Base-by-base conservation (phyloP, 2,113 vertebrate species). In the Pterophyllum scalare region DNA sequence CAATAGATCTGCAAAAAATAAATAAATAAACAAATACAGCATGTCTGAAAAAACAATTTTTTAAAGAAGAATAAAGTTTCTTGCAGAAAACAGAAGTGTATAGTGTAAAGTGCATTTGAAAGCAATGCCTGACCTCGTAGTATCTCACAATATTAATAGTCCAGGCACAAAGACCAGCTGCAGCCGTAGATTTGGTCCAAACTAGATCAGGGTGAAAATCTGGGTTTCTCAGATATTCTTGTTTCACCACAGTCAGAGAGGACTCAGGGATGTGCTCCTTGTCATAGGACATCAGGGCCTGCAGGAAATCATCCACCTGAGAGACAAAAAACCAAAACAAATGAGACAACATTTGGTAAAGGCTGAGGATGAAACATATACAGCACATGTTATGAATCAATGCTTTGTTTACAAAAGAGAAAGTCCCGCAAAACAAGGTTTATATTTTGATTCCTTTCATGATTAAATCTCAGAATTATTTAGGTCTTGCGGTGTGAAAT, bases 241-340 rank as follows among this genome's bases (percentile, higher is more conserved):
- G 95, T 84, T 97, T 97, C 64, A 96, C 40, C 19, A 97, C 95
- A 94, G 94, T 96, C 58, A 97, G 91, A 89, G 94, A 97, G 83
- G 96, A 94, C 38, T 97, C 96, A 56, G 93, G 96, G 90, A 97
- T 97, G 94, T 96, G 95, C 46, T 97, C 96, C 84, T 97, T 97
- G 93, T 97, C 95, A 61, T 96, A 97, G 43, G 85, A 88, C 54
- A 97, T 93, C 89, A 98, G 90, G 2, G 93, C 92, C 92, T 97
- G 95, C 74, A 97, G 93, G 86, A 97, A 98, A 83, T 96, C 95
- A 93, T 97, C 96, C 91, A 96, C 95, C 95, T 97, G 78, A 70
- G 77, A 87, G 33, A 67, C 38, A 79, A 64, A 78, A 54, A 82
- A 75, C 20, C 38, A 56, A 20, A 35, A 59, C 11, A 82, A 7